Evolutionary conservation across 2,888 invertebrate species (phyloP), one percentile per base, ranked within the genome.

Genomic region (Polydrusus tereticollis): DNA sequence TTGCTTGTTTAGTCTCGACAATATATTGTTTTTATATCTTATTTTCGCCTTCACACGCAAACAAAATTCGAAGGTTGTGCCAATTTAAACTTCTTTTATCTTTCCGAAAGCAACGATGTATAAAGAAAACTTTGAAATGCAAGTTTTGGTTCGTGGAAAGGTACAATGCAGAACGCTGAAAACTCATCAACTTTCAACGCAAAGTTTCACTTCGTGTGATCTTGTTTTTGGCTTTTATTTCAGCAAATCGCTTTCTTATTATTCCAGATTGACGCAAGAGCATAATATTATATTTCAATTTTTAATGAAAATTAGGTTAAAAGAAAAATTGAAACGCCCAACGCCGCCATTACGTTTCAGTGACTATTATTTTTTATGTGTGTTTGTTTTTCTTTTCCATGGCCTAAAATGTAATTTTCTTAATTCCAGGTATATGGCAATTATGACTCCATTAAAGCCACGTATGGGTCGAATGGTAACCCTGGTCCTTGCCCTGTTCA

Each of bases 381-480:
- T 26, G 7, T 26, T 26, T 26, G 26, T 7, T 26, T 26, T 7
- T 5, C 26, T 5, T 26, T 26, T 26, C 4, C 16, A 14, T 41
- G 3, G 4, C 4, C 16, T 41, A 16, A 6, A 3, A 10, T 16
- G 3, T 26, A 10, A 36, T 21, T 64, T 33, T 23, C 60, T 60
- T 26, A n/a, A 16, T 72, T 70, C 43, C 45, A 98, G 98, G 83
- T 98, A 97, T 84, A 94, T 96, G 86, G 98, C 97, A 63, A 98
- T 98, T 80, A 95, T 98, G 90, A 95, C 96, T 81, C 98, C 98
- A 0, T 87, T 98, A 72, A 90, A 92, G 74, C 97, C 96, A 1
- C 88, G 97, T 65, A 93, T 97, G 89, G 95, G 97, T 23, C 92
- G 93, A 81, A 88, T 92, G 23, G 91, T 92, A 12, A 97, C 97